Conservation (phyloP, 2,113 vertebrate species). For the Heptranchias perlo region DNA sequence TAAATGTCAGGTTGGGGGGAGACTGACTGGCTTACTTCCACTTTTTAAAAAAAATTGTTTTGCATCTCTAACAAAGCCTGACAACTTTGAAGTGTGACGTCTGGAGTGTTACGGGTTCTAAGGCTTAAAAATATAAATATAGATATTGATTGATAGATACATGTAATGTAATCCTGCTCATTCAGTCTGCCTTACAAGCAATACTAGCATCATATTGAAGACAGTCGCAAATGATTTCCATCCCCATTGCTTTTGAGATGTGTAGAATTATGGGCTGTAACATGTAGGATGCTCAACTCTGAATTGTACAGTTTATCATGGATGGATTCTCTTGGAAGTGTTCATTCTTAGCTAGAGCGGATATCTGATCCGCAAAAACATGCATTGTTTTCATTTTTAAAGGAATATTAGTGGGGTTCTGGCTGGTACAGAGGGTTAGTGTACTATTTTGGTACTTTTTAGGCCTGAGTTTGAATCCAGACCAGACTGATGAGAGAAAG, state of each 20-base stretch:
- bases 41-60: no score
- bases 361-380: background rate
- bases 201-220: background rate
- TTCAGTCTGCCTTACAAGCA: background rate
- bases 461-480: background rate
- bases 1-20: no score
- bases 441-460: background rate
- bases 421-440: background rate
- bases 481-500: background rate
- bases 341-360: background rate
- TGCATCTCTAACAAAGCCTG: background rate
- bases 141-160: background rate
- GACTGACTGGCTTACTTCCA: no score
- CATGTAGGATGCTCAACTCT: background rate
- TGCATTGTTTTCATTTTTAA: background rate
- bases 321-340: background rate
- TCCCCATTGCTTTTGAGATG: background rate
- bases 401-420: background rate
- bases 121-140: background rate
- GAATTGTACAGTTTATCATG: background rate
- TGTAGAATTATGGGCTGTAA: background rate
- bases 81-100: no score
- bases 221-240: background rate
- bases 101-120: no score
- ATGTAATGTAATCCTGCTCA: background rate